Percentiles rank a stretch among this genome's conserved stretches.
Conservation (phyloP, 2,797 vertebrate species). For the Intellagama lesueurii region DNA sequence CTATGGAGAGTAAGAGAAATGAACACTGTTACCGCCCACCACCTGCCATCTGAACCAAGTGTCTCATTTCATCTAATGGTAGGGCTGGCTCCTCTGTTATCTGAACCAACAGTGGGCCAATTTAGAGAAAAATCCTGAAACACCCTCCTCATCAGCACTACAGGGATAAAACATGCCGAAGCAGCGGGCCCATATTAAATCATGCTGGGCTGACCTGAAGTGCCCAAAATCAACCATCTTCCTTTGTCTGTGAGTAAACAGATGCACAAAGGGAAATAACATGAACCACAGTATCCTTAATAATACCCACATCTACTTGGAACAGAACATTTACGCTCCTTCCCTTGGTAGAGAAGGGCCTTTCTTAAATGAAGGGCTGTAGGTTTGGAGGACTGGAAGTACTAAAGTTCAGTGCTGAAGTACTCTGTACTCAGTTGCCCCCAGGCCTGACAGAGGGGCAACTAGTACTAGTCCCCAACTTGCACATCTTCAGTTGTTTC, state of each 20-base stretch:
- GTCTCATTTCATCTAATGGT: background rate
- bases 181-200: background rate
- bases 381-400: background rate
- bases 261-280: background rate
- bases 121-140: too few relatives aligned
- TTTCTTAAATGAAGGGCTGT: background rate
- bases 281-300: background rate
- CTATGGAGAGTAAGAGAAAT: background rate
- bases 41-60: background rate
- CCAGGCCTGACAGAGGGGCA: background rate
- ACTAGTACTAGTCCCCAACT: background rate
- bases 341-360: too few relatives aligned
- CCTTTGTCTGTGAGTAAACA: too few relatives aligned
- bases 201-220: background rate
- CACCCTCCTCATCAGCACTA: background rate
- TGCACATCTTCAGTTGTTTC: background rate
- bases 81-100: background rate
- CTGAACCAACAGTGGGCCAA: background rate
- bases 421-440: background rate
- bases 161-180: background rate
- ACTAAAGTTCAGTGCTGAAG: background rate
- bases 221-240: background rate
- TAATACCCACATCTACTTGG: background rate
- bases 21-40: background rate
- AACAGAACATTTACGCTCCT: background rate